These are phyloP conservation scores for Alligator mississippiensis DNA, from an alignment of 2,113 vertebrate species.

Conservation along the genomic window DNA sequence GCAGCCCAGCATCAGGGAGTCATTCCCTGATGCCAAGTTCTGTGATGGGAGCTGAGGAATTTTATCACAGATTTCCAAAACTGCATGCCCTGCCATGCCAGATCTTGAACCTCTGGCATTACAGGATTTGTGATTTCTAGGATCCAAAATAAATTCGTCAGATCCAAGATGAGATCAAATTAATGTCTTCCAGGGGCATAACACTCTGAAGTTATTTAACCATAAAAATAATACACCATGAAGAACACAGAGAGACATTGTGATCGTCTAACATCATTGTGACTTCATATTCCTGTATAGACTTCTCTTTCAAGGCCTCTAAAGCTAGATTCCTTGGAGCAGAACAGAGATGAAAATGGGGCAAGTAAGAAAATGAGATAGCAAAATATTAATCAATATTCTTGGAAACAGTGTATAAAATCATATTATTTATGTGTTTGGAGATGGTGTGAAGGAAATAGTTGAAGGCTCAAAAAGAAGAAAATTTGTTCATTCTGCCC, in stretches of 20 bases:
- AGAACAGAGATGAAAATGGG: not conserved
- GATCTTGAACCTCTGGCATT: no score
- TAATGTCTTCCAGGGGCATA: no score
- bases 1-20: no score
- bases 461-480: not conserved
- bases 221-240: not conserved
- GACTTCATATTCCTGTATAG: not conserved
- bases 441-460: not conserved
- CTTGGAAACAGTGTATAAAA: not conserved
- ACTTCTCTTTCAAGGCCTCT: not conserved
- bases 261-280: no score
- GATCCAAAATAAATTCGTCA: no score
- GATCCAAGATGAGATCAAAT: no score
- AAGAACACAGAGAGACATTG: no score
- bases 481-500: not conserved
- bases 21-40: no score
- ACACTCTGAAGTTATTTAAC: not conserved
- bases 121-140: no score
- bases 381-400: not conserved
- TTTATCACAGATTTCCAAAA: no score
- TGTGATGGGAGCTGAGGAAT: no score
- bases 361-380: not conserved
- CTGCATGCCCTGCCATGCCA: no score
- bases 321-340: not conserved
- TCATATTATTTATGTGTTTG: not conserved